Conservation (phyloP, 2,113 vertebrate genomes). For the Antechinus flavipes region DNA sequence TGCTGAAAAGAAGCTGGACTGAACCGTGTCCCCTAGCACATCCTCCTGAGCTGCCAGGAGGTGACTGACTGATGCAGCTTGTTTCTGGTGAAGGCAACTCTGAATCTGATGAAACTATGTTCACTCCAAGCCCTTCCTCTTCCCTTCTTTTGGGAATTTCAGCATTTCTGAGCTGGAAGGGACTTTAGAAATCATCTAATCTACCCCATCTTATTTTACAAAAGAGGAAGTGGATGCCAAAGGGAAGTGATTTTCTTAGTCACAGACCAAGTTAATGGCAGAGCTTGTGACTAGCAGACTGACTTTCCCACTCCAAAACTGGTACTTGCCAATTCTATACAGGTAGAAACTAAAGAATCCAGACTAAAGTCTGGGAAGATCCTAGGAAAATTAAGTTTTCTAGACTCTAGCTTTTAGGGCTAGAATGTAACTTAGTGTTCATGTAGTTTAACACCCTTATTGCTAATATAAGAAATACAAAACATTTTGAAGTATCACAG, state of each 20-base stretch:
- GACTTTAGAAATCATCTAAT: neutral
- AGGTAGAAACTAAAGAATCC: neutral
- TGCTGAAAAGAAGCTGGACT: neutral
- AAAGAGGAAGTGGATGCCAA: neutral
- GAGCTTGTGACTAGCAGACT: neutral
- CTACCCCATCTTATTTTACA: neutral
- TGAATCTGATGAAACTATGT: conserved; percentile 21
- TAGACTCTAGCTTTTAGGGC: neutral
- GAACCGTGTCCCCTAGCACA: conserved; percentile 64
- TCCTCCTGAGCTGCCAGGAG: conserved; percentile 47
- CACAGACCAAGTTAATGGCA: neutral
- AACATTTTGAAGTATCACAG: neutral
- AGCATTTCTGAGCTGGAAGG: neutral
- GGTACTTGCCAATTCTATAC: neutral
- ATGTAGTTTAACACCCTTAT: neutral
- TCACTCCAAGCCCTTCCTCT: conserved; percentile 14
- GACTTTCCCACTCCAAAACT: neutral
- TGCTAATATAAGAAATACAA: neutral
- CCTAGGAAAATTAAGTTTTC: neutral
- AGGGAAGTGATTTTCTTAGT: neutral
- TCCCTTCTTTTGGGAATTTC: neutral
- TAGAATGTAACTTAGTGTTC: neutral
- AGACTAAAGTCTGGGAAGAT: neutral
- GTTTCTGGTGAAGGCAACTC: conserved; percentile 67
- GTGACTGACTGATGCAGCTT: conserved; percentile 60